These are phyloP conservation scores for Mesitornis unicolor DNA, from an alignment of 2,113 vertebrate genomes.

Conservation along the genomic window DNA sequence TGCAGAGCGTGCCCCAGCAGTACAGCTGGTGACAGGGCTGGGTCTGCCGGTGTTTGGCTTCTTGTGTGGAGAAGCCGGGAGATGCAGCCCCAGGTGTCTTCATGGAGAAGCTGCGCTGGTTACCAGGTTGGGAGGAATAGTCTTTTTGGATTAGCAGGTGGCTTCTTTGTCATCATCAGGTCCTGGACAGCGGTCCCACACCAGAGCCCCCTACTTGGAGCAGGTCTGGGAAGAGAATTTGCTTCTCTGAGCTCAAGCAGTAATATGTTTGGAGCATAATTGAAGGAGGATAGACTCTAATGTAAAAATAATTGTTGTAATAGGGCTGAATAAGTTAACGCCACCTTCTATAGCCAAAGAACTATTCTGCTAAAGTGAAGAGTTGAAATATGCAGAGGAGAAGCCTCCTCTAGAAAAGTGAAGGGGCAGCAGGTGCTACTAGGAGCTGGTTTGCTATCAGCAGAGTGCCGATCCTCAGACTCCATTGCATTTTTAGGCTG, in stretches of 20 bases:
- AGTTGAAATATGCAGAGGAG: neutral
- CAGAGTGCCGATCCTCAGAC: neutral
- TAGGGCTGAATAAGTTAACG: neutral
- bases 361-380: neutral
- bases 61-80: neutral
- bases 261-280: neutral
- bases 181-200: neutral
- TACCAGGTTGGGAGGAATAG: neutral
- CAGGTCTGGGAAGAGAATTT: neutral
- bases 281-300: neutral
- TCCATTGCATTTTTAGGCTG: neutral
- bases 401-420: neutral
- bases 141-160: accelerated
- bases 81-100: neutral
- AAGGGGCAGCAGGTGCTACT: neutral
- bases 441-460: neutral
- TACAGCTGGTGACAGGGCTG: neutral
- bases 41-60: neutral
- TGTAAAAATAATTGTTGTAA: neutral
- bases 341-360: neutral
- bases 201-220: accelerated
- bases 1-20: accelerated
- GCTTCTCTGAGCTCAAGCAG: neutral
- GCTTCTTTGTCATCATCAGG: neutral
- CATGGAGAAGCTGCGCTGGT: neutral